phyloP scores from a whole-genome alignment of 2,113 vertebrate genomes.

The Pteruthius melanotis region DNA sequence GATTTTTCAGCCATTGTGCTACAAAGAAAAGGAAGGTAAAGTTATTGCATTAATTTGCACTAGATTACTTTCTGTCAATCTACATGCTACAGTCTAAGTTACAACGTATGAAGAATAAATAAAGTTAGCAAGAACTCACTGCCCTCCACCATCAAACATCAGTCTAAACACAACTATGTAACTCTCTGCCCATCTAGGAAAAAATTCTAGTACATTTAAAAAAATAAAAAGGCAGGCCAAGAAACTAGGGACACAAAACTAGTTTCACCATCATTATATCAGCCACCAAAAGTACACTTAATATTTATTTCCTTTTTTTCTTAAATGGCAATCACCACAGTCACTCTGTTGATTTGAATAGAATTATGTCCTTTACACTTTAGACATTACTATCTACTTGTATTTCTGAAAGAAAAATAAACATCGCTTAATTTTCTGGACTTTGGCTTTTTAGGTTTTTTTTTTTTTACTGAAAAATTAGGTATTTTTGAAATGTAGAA shows the following conservation, averaged over 20 bases:
- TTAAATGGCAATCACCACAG: not conserved
- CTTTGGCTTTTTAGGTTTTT: not conserved
- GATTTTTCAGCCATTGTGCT: conserved; percentile 74
- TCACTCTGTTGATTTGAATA: not conserved
- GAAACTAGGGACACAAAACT: not conserved
- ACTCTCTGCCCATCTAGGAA: not conserved
- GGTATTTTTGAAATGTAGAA: not conserved
- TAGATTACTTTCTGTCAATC: not conserved
- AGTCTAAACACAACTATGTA: not conserved
- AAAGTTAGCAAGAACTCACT: not conserved
- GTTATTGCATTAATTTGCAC: not conserved
- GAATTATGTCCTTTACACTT: not conserved
- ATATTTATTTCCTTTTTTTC: not conserved
- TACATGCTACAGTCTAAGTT: not conserved
- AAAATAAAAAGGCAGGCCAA: not conserved
- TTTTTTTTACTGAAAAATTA: not conserved
- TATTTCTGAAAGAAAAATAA: not conserved
- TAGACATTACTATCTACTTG: not conserved
- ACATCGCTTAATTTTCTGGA: not conserved
- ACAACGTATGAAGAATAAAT: not conserved
- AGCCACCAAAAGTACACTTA: not conserved
- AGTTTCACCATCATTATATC: not conserved
- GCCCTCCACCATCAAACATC: not conserved
- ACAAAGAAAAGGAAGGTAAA: conserved; percentile 7
- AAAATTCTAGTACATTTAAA: not conserved